Base-by-base conservation (phyloP, 2,113 vertebrate species). In the Suricata suricatta region DNA sequence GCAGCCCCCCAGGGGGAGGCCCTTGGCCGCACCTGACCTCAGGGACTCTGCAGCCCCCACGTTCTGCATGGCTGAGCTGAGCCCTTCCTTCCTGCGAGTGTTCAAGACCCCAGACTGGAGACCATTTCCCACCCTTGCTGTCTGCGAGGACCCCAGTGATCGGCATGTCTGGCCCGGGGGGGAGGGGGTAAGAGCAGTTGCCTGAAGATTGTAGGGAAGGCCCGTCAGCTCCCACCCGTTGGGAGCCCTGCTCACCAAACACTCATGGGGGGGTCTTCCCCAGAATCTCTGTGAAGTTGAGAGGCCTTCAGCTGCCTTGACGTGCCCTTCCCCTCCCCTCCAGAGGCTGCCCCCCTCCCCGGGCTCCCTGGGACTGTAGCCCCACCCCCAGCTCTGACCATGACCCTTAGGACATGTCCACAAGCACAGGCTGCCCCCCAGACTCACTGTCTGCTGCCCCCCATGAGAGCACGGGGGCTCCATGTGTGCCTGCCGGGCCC, bases 51-150 rank as follows among this genome's bases (percentile, higher is more conserved):
- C 13, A 31, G 19, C 25, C 90, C 57, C 38, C 54, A 27, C 31
- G 66, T 50, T 68, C 91, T 77, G 15, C 3, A 3, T 31, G 33
- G 38, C 31, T 23, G n/a, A 14, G 25, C 64, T 0, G 19, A 44
- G 4, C 7, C 7, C 23, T 4, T 41, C 29, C 31, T n/a, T 38
- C 25, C 33, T 38, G 16, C 6, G 8, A 16, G 10, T 0, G 19
- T 41, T 27, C 57, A 21, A 38, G 41, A 54, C 4, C 2, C 23
- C 35, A 50, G 52, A 31, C 38, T 2, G 44, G 44, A 29, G 44
- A 60, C 25, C 17, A 2, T 6, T 38, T 33, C 14, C 52, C 12
- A 0, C 4, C 13, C 7, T 12, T 1, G 4, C 63, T 38, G 71
- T 33, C 60, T 82, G 14, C 2, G 2, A 29, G 81, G 29, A 25